Conservation (phyloP, 2,888 invertebrate genomes). For the Crossocerus cetratus region DNA sequence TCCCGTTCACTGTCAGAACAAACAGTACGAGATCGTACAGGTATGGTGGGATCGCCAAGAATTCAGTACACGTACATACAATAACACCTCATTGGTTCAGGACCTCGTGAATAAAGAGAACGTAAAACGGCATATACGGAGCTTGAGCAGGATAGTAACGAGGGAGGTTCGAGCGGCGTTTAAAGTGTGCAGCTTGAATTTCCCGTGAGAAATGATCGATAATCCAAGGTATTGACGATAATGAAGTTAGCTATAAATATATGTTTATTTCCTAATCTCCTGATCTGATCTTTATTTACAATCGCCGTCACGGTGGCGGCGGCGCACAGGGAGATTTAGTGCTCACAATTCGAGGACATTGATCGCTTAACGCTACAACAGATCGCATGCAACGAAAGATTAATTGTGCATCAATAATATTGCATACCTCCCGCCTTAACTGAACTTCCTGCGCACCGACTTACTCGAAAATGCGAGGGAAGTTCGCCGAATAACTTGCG, state of each 20-base stretch:
- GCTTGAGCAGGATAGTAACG: constrained; percentile 17
- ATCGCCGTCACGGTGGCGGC: neutral
- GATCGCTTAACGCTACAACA: neutral
- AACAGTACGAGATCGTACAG: constrained; percentile 46
- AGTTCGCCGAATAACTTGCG: too few species aligned
- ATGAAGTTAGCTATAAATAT: too few species aligned
- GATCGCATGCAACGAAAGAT: constrained; percentile 18
- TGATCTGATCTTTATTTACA: constrained; percentile 40
- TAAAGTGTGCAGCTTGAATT: constrained; percentile 14
- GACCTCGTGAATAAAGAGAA: constrained; percentile 24
- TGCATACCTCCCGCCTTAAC: neutral
- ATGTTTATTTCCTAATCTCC: too few species aligned
- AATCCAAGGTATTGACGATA: neutral
- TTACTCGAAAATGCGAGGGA: too few species aligned
- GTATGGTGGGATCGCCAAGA: constrained; percentile 20
- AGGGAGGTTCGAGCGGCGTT: constrained; percentile 26
- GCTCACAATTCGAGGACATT: too few species aligned
- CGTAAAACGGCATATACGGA: constrained; percentile 22
- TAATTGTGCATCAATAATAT: constrained; percentile 45
- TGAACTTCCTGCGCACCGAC: neutral
- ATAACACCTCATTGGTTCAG: constrained; percentile 9
- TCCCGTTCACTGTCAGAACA: constrained; percentile 47
- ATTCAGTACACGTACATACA: neutral
- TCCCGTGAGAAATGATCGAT: neutral
- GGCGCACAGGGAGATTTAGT: too few species aligned